A percentile compares a stretch with the other conserved stretches of the same genome.
phyloP scores from a whole-genome alignment of 1,140 invertebrate species.

The Aphelinus certus region DNA sequence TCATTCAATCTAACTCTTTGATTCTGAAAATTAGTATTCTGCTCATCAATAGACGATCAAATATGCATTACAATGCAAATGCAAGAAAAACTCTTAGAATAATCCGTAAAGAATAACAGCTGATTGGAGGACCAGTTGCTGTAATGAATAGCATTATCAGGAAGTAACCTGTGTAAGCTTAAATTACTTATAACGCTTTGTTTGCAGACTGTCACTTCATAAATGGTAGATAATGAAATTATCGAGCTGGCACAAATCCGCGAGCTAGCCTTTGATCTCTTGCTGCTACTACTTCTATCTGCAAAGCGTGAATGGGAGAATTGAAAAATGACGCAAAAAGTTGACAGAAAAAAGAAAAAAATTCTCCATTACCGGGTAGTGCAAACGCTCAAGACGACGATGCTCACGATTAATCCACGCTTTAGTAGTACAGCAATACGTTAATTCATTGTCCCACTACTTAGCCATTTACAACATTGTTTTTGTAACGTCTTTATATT shows the following conservation, averaged over 20 bases:
- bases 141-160: slow-evolving; percentile 7
- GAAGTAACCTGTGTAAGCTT: not conserved
- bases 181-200: not conserved
- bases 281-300: not conserved
- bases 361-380: not conserved
- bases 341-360: not conserved
- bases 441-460: no score
- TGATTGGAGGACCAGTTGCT: not conserved
- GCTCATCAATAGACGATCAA: no score
- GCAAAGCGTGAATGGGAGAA: not conserved
- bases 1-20: no score
- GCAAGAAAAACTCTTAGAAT: not conserved
- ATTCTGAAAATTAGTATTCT: no score
- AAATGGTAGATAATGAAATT: slow-evolving; percentile 26
- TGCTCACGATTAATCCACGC: slow-evolving; percentile 8
- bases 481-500: no score
- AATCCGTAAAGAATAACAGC: not conserved
- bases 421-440: no score
- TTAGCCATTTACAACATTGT: no score
- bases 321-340: slow-evolving; percentile 1
- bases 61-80: not conserved
- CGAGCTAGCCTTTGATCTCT: not conserved
- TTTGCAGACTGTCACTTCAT: not conserved
- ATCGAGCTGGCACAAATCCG: slow-evolving; percentile 8
- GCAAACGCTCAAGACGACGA: not conserved